A percentile compares a stretch with the other conserved stretches of the same genome.
Evolutionary conservation across 1,140 invertebrate species (phyloP).

Genomic region (Hycleus phaleratus): DNA sequence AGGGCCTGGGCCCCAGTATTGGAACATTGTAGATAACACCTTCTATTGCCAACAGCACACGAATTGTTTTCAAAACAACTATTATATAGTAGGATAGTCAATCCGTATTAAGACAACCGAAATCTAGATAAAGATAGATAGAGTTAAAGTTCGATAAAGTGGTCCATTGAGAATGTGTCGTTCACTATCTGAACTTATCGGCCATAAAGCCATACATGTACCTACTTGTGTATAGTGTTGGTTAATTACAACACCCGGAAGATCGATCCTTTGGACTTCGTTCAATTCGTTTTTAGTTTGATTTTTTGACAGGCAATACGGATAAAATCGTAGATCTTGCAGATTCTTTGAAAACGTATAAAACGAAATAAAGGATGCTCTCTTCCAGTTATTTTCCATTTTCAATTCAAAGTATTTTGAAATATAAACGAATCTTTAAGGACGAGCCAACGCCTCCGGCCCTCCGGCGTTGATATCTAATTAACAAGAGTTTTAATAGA

Average conservation of each 20-base stretch:
- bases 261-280: slow-evolving; percentile 4
- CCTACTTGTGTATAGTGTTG: slow-evolving; percentile 1
- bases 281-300: too few relatives aligned
- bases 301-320: too few relatives aligned
- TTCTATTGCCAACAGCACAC: slow-evolving; percentile 7
- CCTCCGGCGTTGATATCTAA: slow-evolving; percentile 8
- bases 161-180: slow-evolving; percentile 3
- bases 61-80: slow-evolving; percentile 14
- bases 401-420: too few relatives aligned
- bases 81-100: slow-evolving; percentile 6
- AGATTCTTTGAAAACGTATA: too few relatives aligned
- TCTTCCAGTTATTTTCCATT: too few relatives aligned
- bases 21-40: slow-evolving; percentile 11
- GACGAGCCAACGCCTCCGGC: too few relatives aligned
- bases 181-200: slow-evolving; percentile 8
- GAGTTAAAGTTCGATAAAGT: slow-evolving; percentile 8
- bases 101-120: slow-evolving; percentile 8
- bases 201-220: slow-evolving; percentile 11
- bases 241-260: slow-evolving; percentile 10
- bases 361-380: too few relatives aligned
- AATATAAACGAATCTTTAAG: too few relatives aligned
- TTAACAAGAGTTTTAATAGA: slow-evolving; percentile 9
- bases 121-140: background rate
- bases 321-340: too few relatives aligned
- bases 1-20: slow-evolving; percentile 1